Conservation (phyloP, 2,113 vertebrate species). For the Meleagris gallopavo region DNA sequence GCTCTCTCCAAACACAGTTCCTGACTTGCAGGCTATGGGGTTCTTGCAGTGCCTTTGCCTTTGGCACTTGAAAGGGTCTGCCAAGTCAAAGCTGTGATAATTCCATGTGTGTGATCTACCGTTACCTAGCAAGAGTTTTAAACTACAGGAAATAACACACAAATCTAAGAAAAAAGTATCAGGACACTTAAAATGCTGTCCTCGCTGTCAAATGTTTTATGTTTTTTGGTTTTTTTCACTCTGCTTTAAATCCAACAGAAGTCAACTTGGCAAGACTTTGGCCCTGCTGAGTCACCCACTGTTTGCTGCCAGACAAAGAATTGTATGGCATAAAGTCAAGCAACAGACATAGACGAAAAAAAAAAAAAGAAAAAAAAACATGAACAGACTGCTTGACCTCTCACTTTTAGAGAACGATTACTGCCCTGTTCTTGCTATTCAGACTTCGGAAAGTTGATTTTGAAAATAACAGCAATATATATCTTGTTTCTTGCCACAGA, state of each 20-base stretch:
- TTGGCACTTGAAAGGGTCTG: slow-evolving; percentile 1
- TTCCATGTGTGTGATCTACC: background rate
- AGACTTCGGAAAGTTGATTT: background rate
- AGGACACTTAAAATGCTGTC: background rate
- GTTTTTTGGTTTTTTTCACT: background rate
- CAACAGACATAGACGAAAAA: background rate
- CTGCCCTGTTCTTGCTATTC: background rate
- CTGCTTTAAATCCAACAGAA: background rate
- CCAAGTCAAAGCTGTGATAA: slow-evolving; percentile 18
- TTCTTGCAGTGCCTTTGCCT: slow-evolving; percentile 14
- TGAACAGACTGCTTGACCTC: background rate
- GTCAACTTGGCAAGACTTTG: slow-evolving; percentile 34
- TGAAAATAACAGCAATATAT: background rate
- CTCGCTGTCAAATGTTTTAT: background rate
- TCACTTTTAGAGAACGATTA: background rate
- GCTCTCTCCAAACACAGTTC: background rate
- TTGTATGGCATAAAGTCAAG: background rate
- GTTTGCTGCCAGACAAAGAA: slow-evolving; percentile 37
- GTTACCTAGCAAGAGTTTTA: slow-evolving; percentile 19
- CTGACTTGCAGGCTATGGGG: background rate
- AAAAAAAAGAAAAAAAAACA: background rate
- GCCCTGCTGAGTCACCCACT: slow-evolving; percentile 70
- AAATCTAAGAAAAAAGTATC: background rate
- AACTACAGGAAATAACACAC: slow-evolving; percentile 50
- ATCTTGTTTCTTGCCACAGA: background rate